These are phyloP conservation scores for Heliconius cydno DNA, from an alignment of 2,888 invertebrate species.

Conservation along the genomic window DNA sequence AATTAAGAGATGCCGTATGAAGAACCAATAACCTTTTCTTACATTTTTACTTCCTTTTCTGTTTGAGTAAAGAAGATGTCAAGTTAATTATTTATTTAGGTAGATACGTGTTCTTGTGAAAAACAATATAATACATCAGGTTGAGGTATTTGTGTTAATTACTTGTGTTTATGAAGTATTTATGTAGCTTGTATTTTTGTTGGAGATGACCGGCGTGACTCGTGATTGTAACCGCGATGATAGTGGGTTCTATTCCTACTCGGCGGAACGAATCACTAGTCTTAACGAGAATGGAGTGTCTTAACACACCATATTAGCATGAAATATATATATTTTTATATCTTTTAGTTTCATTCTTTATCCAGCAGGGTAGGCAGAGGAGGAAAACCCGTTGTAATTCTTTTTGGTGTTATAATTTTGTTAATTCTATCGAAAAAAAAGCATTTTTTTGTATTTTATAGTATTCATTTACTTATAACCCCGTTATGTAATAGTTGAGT, in stretches of 20 bases:
- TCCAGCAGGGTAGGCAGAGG: too few relatives aligned
- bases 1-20: neutral
- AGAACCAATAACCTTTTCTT: neutral
- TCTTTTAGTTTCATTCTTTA: too few relatives aligned
- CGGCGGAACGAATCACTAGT: too few relatives aligned
- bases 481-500: too few relatives aligned
- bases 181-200: neutral
- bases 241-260: neutral
- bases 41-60: slow-evolving; percentile 7
- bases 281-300: too few relatives aligned
- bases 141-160: slow-evolving; percentile 11
- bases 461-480: too few relatives aligned
- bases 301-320: too few relatives aligned
- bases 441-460: too few relatives aligned
- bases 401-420: too few relatives aligned
- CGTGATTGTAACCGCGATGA: neutral
- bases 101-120: neutral
- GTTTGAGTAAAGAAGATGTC: slow-evolving; percentile 20
- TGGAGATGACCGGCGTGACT: neutral
- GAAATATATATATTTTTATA: too few relatives aligned
- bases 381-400: too few relatives aligned
- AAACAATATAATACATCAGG: neutral
- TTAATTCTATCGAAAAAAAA: too few relatives aligned
- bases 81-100: neutral
- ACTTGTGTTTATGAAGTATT: neutral